Conservation (phyloP, 1,140 invertebrate genomes). For the Drosophila tsacasi region DNA sequence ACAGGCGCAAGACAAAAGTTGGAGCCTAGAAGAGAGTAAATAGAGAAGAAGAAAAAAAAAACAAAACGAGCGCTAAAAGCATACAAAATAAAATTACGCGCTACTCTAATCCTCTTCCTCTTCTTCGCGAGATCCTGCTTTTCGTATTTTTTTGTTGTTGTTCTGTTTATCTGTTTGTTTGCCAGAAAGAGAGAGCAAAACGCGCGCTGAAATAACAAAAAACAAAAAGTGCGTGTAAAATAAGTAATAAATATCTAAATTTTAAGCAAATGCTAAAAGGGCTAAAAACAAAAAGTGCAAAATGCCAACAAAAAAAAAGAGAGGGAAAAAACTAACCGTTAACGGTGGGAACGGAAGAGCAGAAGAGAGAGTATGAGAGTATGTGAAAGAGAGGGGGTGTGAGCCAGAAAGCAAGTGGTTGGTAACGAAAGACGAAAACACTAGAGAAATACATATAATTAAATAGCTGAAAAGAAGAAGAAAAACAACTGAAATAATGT, state of each 20-base stretch:
- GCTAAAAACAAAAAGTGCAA: slow-evolving; percentile 34
- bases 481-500: slow-evolving; percentile 61
- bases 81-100: slow-evolving; percentile 4
- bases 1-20: slow-evolving; percentile 4
- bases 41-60: not conserved
- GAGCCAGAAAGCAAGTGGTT: slow-evolving; percentile 63
- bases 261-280: not conserved
- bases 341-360: slow-evolving; percentile 33
- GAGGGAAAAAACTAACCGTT: slow-evolving; percentile 46
- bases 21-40: not conserved
- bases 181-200: slow-evolving; percentile 53
- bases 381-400: slow-evolving; percentile 22
- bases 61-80: slow-evolving; percentile 8
- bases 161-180: slow-evolving; percentile 29
- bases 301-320: slow-evolving; percentile 22
- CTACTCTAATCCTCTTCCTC: slow-evolving; percentile 7
- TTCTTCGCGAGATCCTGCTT: slow-evolving; percentile 21
- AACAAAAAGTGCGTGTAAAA: slow-evolving; percentile 59
- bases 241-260: slow-evolving; percentile 17
- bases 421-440: slow-evolving; percentile 44
- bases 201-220: slow-evolving; percentile 64
- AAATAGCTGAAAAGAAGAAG: slow-evolving; percentile 30
- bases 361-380: slow-evolving; percentile 4
- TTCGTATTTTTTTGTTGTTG: slow-evolving; percentile 19
- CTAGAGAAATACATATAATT: slow-evolving; percentile 35